Evolutionary conservation across 2,113 vertebrate genomes (phyloP), one percentile per base, ranked within the genome.

Genomic region (Dolichotis patagonum): DNA sequence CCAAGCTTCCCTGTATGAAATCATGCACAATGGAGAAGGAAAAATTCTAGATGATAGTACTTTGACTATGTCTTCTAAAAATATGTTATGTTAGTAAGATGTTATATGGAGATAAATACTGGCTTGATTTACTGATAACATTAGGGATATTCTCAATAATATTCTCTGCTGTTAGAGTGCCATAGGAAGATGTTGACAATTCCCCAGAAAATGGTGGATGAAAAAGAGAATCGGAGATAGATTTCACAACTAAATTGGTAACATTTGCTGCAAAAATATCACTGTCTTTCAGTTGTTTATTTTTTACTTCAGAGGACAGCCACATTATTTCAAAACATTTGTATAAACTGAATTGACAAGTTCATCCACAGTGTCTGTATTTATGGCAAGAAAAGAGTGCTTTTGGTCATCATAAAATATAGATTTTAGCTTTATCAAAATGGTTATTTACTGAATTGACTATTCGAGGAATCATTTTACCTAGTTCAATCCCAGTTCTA

Each of bases 1-100:
- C 43, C 10, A 28, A 49, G 49, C 87, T 88, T 91, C 87, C n/a
- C 54, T 58, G 13, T 19, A 38, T 80, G 62, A 49, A 88, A 62
- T 22, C 14, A 92, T 46, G 46, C 30, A 85, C 46, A 81, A 65
- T 41, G 65, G 32, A 78, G 88, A 94, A 88, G 95, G 82, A 73
- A 97, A 95, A n/a, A 97, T 85, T 90, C 88, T 96, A 69, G 56
- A n/a, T 78, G 97, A 60, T 6, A 98, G 84, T 46, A 26, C n/a
- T 67, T 87, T 89, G 19, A 97, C 97, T 49, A 97, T 63, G 30
- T 96, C 95, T 89, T 97, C 93, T 81, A 98, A 89, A 89, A 97
- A 95, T 60, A 73, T 92, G 17, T 96, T 96, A 96, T 13, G 96
- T 82, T 69, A 96, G 65, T 41, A 97, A 71, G 13, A 94, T 90